A percentile compares a stretch with the other conserved stretches of the same genome.
Evolutionary conservation across 92 coral and sea anemone species (phyloP).

Genomic region (Hydrozoanthus gracilis): DNA sequence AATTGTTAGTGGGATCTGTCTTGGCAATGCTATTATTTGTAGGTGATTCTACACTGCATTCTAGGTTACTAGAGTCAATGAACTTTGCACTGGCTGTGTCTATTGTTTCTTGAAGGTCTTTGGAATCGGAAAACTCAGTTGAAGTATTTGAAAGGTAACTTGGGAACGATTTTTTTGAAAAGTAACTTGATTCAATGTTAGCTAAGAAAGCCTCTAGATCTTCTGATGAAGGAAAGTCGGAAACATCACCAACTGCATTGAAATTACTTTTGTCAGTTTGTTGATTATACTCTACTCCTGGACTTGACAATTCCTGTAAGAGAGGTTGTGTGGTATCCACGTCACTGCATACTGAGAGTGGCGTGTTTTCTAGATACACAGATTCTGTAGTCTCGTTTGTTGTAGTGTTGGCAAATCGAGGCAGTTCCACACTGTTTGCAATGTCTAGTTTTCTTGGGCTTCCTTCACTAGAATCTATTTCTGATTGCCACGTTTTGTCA

Average conservation of each 20-base stretch:
- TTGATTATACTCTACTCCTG: background rate
- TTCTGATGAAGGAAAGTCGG: slow-evolving; percentile 74
- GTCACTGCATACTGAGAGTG: background rate
- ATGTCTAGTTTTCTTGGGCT: background rate
- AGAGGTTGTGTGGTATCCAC: background rate
- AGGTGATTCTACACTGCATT: background rate
- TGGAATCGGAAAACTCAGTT: background rate
- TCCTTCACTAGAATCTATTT: background rate
- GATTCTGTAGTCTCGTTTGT: background rate
- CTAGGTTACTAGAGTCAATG: background rate
- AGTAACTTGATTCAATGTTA: slow-evolving; percentile 55
- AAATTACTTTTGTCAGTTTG: background rate
- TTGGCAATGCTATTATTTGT: background rate
- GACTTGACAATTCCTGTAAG: background rate
- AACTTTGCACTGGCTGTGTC: background rate
- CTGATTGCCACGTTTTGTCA: slow-evolving; percentile 1
- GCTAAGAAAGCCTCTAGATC: slow-evolving; percentile 74
- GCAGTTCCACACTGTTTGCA: slow-evolving; percentile 6
- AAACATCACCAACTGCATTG: background rate
- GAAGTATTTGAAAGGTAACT: background rate
- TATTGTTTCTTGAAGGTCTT: background rate
- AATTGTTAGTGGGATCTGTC: background rate
- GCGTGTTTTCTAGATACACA: background rate
- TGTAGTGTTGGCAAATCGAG: background rate
- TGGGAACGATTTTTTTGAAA: background rate